Evolutionary conservation across 2,888 invertebrate species (phyloP).

Genomic region (Germaria angustata): DNA sequence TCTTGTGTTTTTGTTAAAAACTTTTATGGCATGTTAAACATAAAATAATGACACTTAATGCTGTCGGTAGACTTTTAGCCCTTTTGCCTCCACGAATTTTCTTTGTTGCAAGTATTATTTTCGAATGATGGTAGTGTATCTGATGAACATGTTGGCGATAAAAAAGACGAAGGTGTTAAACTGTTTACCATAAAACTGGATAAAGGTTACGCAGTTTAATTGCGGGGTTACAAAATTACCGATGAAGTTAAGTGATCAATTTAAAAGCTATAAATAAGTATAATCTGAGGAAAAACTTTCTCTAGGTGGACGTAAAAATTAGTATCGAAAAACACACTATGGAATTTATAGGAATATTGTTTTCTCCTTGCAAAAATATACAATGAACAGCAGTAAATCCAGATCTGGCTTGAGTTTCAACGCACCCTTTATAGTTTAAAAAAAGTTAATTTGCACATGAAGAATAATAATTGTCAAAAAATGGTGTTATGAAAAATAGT

Average conservation of each 20-base stretch:
- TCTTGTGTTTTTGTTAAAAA: constrained; percentile 38
- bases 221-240: constrained; percentile 39
- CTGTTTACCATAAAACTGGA: constrained; percentile 48
- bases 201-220: constrained; percentile 59
- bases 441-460: too few species aligned
- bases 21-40: constrained; percentile 66
- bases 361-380: too few species aligned
- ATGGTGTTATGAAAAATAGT: too few species aligned
- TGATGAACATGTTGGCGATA: constrained; percentile 16
- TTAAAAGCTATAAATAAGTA: constrained; percentile 48
- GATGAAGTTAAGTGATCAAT: constrained; percentile 44
- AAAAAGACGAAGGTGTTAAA: constrained; percentile 57
- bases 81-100: not conserved
- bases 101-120: not conserved
- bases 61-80: constrained; percentile 28
- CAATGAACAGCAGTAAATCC: too few species aligned
- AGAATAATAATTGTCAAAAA: too few species aligned
- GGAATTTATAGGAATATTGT: too few species aligned
- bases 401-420: too few species aligned
- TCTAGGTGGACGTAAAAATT: not conserved
- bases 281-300: constrained; percentile 33
- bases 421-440: too few species aligned
- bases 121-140: not conserved
- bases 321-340: not conserved
- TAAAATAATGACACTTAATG: constrained; percentile 64